phyloP scores from a whole-genome alignment of 2,797 vertebrate genomes.

The Sebastiscus albofasciatus region DNA sequence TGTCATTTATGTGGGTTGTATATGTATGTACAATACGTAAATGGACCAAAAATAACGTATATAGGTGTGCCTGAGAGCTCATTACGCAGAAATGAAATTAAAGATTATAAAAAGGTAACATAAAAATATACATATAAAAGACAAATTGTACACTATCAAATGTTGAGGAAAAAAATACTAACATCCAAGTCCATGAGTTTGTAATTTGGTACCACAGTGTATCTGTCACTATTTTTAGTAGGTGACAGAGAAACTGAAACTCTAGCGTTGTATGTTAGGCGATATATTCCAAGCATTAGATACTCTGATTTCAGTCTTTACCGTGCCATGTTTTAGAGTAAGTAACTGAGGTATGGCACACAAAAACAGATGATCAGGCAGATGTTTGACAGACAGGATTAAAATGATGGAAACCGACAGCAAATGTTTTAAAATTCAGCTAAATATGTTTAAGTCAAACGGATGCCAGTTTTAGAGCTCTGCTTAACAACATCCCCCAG shows the following conservation, averaged over 20 bases:
- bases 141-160: neutral
- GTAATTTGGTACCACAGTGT: neutral
- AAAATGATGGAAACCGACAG: slow-evolving; percentile 20
- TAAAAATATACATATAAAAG: neutral
- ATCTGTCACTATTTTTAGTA: neutral
- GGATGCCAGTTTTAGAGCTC: slow-evolving; percentile 46
- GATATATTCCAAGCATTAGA: neutral
- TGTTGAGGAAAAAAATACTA: neutral
- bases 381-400: slow-evolving; percentile 29
- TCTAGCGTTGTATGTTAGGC: neutral
- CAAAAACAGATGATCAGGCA: slow-evolving; percentile 3
- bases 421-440: slow-evolving; percentile 32
- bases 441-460: slow-evolving; percentile 55
- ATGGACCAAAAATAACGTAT: neutral
- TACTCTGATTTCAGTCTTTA: neutral
- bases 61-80: neutral
- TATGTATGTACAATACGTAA: neutral
- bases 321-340: neutral
- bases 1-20: neutral
- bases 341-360: neutral
- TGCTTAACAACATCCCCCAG: slow-evolving; percentile 49
- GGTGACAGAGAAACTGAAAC: neutral
- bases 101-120: neutral
- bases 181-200: neutral
- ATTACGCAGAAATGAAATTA: neutral